phyloP scores from a whole-genome alignment of 2,113 vertebrate species.

The Nesoenas mayeri region DNA sequence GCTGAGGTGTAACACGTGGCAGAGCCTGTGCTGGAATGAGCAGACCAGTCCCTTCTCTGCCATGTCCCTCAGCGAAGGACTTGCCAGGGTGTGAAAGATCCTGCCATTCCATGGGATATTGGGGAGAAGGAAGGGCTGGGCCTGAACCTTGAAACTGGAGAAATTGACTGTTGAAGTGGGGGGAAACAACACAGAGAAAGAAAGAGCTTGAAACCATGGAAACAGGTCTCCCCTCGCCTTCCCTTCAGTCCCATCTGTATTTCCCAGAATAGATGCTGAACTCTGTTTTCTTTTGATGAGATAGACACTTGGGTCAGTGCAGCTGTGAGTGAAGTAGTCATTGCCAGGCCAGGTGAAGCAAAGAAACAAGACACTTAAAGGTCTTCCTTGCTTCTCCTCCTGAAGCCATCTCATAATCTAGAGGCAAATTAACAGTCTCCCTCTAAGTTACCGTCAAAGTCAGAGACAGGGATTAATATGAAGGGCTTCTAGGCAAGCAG shows the following conservation, averaged over 20 bases:
- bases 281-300: constrained; percentile 55
- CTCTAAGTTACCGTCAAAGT: background rate
- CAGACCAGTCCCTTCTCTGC: background rate
- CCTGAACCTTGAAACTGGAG: background rate
- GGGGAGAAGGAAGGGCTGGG: background rate
- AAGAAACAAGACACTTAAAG: background rate
- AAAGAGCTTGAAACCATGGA: constrained; percentile 68
- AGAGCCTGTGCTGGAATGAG: background rate
- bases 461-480: background rate
- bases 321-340: constrained; percentile 27
- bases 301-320: constrained; percentile 23
- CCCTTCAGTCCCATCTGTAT: constrained; percentile 46
- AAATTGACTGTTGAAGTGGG: constrained; percentile 43
- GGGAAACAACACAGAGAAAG: background rate
- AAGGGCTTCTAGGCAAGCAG: background rate
- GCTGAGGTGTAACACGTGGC: background rate
- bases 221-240: constrained; percentile 22
- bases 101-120: background rate
- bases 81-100: background rate
- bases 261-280: constrained; percentile 66
- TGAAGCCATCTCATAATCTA: background rate
- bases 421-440: background rate
- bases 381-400: background rate
- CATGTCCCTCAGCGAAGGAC: background rate
- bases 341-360: background rate